Conservation (phyloP, 1,140 invertebrate genomes). For the Drosophila takahashii region DNA sequence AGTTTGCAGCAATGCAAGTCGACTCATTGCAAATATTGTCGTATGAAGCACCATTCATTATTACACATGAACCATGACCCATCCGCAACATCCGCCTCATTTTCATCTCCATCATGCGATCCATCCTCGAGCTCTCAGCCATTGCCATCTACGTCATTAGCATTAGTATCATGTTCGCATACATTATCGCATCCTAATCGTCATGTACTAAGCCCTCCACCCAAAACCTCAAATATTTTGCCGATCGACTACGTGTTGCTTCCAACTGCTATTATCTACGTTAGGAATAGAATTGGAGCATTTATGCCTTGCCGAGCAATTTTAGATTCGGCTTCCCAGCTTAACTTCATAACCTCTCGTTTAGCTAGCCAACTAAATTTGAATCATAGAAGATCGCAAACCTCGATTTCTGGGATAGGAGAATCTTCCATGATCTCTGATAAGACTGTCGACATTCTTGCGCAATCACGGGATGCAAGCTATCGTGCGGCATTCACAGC, state of each 20-base stretch:
- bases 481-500: background rate
- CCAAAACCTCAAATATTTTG: too few relatives aligned
- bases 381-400: background rate
- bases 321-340: background rate
- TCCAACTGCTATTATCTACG: background rate
- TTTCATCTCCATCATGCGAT: too few relatives aligned
- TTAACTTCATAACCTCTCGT: background rate
- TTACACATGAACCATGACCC: too few relatives aligned
- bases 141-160: too few relatives aligned
- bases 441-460: background rate
- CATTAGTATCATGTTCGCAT: too few relatives aligned
- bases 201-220: background rate
- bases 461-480: conserved; percentile 1
- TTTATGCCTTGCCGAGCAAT: background rate
- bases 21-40: too few relatives aligned
- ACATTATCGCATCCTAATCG: background rate
- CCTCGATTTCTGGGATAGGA: background rate
- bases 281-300: background rate
- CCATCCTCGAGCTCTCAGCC: too few relatives aligned
- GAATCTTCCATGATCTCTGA: background rate
- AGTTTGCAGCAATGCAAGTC: too few relatives aligned
- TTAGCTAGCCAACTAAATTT: background rate
- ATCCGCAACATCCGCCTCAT: too few relatives aligned
- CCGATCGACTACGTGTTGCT: background rate
- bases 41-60: too few relatives aligned